Percentiles rank a stretch among this genome's conserved stretches.
Evolutionary conservation across 2,888 invertebrate genomes (phyloP).

Genomic region (Geotrupes spiniger): DNA sequence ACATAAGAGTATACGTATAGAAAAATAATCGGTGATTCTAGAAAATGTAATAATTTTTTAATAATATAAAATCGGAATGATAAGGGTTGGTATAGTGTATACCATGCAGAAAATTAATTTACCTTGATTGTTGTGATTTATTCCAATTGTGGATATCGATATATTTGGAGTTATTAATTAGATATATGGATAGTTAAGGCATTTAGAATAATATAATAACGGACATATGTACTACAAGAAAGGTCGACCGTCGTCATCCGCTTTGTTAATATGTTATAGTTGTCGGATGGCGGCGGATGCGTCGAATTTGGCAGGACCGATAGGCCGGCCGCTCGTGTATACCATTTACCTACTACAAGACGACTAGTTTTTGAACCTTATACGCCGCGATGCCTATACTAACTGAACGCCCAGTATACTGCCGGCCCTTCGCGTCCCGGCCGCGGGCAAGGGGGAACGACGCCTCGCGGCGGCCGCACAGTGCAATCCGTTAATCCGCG

Average conservation of each 20-base stretch:
- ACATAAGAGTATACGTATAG: too few relatives aligned
- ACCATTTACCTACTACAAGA: constrained; percentile 29
- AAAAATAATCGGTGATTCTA: too few relatives aligned
- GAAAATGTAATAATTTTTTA: too few relatives aligned
- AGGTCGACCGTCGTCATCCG: constrained; percentile 23
- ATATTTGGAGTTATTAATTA: too few relatives aligned
- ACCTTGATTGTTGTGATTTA: too few relatives aligned
- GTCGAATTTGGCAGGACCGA: constrained; percentile 26
- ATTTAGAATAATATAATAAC: too few relatives aligned
- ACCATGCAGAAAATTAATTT: too few relatives aligned
- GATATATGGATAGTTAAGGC: too few relatives aligned
- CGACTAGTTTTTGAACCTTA: constrained; percentile 34
- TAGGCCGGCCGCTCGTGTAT: constrained; percentile 29
- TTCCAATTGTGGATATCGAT: too few relatives aligned
- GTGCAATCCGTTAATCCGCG: constrained; percentile 24
- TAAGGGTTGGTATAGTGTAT: too few relatives aligned
- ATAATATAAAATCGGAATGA: too few relatives aligned
- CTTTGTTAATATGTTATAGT: constrained; percentile 32
- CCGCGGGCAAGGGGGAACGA: constrained; percentile 19
- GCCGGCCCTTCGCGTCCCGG: constrained; percentile 26
- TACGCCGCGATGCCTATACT: constrained; percentile 30
- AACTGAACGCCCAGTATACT: constrained; percentile 26
- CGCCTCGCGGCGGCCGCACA: constrained; percentile 24
- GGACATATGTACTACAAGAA: too few relatives aligned
- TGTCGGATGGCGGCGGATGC: constrained; percentile 24